Conservation (phyloP, 2,888 invertebrate species). For the Leucoma salicis region DNA sequence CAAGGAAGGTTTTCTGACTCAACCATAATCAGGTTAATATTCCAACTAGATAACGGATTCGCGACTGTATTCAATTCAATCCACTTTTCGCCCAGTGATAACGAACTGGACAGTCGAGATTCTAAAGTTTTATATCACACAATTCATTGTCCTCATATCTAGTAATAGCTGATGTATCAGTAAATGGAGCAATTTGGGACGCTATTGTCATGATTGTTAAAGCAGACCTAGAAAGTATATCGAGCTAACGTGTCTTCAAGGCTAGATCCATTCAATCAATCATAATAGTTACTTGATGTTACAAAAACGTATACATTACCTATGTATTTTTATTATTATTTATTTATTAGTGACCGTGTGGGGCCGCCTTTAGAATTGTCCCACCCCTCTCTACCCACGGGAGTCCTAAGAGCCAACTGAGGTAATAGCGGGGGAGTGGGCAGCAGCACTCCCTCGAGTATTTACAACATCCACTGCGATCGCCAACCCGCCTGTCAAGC, state of each 20-base stretch:
- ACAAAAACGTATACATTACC: too few relatives aligned
- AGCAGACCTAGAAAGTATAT: slow-evolving; percentile 26
- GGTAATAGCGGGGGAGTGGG: too few relatives aligned
- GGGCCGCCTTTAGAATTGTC: too few relatives aligned
- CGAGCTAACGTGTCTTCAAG: slow-evolving; percentile 27
- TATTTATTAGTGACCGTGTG: too few relatives aligned
- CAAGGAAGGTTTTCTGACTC: too few relatives aligned
- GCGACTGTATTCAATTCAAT: slow-evolving; percentile 53
- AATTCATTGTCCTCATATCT: slow-evolving; percentile 32
- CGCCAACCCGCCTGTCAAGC: too few relatives aligned
- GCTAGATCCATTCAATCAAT: slow-evolving; percentile 12
- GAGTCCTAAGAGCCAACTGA: too few relatives aligned
- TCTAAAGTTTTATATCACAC: slow-evolving; percentile 23
- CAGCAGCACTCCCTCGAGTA: too few relatives aligned
- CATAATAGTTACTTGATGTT: too few relatives aligned
- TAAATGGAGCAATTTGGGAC: slow-evolving; percentile 33
- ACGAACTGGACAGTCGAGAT: slow-evolving; percentile 29
- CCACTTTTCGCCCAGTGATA: slow-evolving; percentile 47
- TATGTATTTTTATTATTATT: too few relatives aligned
- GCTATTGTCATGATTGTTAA: slow-evolving; percentile 32
- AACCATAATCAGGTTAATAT: slow-evolving; percentile 53
- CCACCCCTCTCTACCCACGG: too few relatives aligned
- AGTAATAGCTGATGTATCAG: slow-evolving; percentile 31
- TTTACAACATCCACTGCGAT: too few relatives aligned
- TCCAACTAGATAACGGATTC: slow-evolving; percentile 46